Evolutionary conservation across 1,140 invertebrate species (phyloP), one percentile per base, ranked within the genome.

Genomic region (Lucilia cuprina): DNA sequence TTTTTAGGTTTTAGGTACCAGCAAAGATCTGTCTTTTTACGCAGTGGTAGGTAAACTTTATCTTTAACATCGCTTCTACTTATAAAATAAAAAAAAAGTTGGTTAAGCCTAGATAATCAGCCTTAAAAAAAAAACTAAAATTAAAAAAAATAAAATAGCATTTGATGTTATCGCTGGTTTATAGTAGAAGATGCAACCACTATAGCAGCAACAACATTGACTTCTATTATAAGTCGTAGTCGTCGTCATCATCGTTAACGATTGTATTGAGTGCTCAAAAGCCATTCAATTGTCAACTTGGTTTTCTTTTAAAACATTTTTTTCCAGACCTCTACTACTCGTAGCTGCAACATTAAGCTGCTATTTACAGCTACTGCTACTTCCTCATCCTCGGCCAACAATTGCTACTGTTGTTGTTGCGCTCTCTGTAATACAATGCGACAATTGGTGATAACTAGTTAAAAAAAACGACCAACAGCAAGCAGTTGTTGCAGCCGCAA

Each of bases 401-500:
- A n/a, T n/a, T 60, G 14, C 5, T 70, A 25, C 19, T 70, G 21
- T 70, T 70, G n/a, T 12, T 10, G 19, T 2, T 21, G 65, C 19
- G 5, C 50, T 55, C 65, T 21, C 65, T 70, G n/a, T 19, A 70
- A 70, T 19, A 80, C 77, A 80, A 47, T 80, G 77, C 77, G 77
- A 80, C 77, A 80, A 80, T 80, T 80, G 77, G 77, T 80, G 77
- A 80, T 80, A 80, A 80, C 77, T 80, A 80, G 77, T 78, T 78
- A 19, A 78, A 78, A 12, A 78, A 30, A 30, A 78, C 9, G 77
- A 49, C 8, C 41, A 80, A 9, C 77, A 25, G n/a, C 77, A 55
- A 41, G 19, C 41, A 47, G 77, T 9, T 4, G n/a, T 14, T 21
- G n/a, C n/a, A 47, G 35, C 75, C 17, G 77, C 77, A 80, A 30